These are phyloP conservation scores for Agrochola lota DNA, from an alignment of 2,888 invertebrate species.

Conservation along the genomic window DNA sequence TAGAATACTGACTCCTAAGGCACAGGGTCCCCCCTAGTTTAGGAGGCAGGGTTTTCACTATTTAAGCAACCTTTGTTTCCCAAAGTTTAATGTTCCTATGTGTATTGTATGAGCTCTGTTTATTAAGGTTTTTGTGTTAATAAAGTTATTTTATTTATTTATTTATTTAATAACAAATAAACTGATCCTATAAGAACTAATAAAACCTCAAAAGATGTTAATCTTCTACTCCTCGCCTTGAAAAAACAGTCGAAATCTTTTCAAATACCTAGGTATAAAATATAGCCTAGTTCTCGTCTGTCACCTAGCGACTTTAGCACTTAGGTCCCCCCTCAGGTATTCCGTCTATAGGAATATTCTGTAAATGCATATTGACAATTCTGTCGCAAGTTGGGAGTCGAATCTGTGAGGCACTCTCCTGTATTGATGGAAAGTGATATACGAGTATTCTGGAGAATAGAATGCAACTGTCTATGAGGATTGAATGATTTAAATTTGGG, in stretches of 20 bases:
- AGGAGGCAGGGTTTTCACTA: no score
- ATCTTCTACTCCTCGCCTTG: not conserved
- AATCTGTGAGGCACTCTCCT: constrained; percentile 34
- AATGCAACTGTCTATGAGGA: not conserved
- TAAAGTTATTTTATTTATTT: no score
- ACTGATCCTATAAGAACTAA: no score
- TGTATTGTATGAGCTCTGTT: no score
- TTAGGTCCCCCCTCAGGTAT: constrained; percentile 24
- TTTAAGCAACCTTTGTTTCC: no score
- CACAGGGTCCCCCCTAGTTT: no score
- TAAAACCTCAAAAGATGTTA: no score
- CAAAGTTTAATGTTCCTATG: no score
- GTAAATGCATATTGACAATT: constrained; percentile 47
- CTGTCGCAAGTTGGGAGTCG: not conserved
- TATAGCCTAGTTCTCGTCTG: not conserved
- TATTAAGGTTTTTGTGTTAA: no score
- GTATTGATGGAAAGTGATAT: constrained; percentile 8
- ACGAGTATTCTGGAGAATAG: not conserved
- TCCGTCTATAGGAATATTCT: not conserved
- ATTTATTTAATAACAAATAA: no score
- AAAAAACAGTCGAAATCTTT: not conserved
- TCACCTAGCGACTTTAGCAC: constrained; percentile 17
- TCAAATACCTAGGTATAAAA: not conserved
- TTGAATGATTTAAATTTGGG: not conserved
- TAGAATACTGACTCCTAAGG: no score